phyloP scores from a whole-genome alignment of 2,888 invertebrate species.

The Scotopteryx bipunctaria region DNA sequence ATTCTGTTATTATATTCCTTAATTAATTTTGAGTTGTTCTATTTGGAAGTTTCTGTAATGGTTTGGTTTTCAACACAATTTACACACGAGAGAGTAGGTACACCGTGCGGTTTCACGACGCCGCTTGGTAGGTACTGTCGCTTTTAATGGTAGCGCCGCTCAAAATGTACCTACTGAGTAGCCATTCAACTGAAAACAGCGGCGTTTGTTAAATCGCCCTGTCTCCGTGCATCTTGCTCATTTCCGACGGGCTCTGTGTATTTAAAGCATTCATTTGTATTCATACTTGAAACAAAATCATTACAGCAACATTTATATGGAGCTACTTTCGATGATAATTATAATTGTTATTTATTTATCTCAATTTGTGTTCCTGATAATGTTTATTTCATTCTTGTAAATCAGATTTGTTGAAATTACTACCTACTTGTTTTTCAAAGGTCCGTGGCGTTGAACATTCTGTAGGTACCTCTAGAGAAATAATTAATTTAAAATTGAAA shows the following conservation, averaged over 20 bases:
- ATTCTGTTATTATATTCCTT: slow-evolving; percentile 25
- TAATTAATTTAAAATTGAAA: too few relatives aligned
- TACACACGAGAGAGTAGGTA: too few relatives aligned
- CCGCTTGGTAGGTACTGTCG: too few relatives aligned
- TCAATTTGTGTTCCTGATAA: slow-evolving; percentile 20
- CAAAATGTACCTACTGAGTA: too few relatives aligned
- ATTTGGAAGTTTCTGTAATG: slow-evolving; percentile 11
- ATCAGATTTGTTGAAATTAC: slow-evolving; percentile 19
- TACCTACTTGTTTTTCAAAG: slow-evolving; percentile 23
- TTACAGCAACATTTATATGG: slow-evolving; percentile 7
- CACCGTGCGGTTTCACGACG: too few relatives aligned
- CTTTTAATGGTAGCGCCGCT: too few relatives aligned
- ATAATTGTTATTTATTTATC: slow-evolving; percentile 26
- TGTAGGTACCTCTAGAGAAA: too few relatives aligned
- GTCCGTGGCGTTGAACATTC: slow-evolving; percentile 11
- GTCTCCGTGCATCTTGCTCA: too few relatives aligned
- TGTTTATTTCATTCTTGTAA: slow-evolving; percentile 16
- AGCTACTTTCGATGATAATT: background rate
- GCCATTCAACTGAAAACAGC: too few relatives aligned
- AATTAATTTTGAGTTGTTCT: slow-evolving; percentile 10
- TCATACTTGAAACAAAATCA: background rate
- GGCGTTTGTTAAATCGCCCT: too few relatives aligned
- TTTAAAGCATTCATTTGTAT: too few relatives aligned
- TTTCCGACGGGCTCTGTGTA: too few relatives aligned
- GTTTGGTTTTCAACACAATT: background rate